Base-by-base conservation (phyloP, 2,113 vertebrate genomes). In the Dicaeum eximium region DNA sequence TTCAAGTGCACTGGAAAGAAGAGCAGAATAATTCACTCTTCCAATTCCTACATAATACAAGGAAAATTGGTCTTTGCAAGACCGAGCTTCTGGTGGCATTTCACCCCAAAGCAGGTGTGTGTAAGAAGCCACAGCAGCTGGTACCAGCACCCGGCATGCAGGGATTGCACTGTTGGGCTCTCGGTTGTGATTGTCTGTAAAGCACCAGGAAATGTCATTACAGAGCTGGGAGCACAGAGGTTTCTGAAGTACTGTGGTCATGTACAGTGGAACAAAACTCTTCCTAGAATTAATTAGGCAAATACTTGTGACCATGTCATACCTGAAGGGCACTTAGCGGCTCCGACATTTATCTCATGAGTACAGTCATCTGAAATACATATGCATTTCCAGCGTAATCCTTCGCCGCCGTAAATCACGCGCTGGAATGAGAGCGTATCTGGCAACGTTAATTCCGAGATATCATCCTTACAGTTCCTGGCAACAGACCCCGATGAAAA, bases 271-370 rank as follows among this genome's bases (percentile, higher is more conserved):
- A 93, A 92, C 66, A 90, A 93, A 96, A 93, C 75, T 54, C 93
- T 90, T 93, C 53, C 85, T 92, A 73, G 1, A 86, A 94, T 91
- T 94, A 80, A 85, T 92, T 92, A 85, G 93, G 89, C 95, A 96
- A 97, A 94, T 93, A 83, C 90, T 92, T 90, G 79, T 64, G 86
- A 90, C 84, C 87, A 69, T 74, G 70, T 95, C 95, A 72, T 82
- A 97, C 91, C 96, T 97, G 94, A 95, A 97, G 96, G 96, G 96
- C 96, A 96, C 93, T 97, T 97, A 82, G 89, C 15, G 91, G 95
- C 96, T 97, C 95, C 57, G 21, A 94, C 80, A 91, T 95, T 42
- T 96, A 92, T 88, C 95, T 91, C 24, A 0, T 7, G 9, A 71
- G 69, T 35, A 70, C 64, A 75, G 83, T 8, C 61, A 80, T 66